A percentile compares a stretch with the other conserved stretches of the same genome.
Conservation (phyloP, 2,797 vertebrate genomes). For the Neostethus bicornis region DNA sequence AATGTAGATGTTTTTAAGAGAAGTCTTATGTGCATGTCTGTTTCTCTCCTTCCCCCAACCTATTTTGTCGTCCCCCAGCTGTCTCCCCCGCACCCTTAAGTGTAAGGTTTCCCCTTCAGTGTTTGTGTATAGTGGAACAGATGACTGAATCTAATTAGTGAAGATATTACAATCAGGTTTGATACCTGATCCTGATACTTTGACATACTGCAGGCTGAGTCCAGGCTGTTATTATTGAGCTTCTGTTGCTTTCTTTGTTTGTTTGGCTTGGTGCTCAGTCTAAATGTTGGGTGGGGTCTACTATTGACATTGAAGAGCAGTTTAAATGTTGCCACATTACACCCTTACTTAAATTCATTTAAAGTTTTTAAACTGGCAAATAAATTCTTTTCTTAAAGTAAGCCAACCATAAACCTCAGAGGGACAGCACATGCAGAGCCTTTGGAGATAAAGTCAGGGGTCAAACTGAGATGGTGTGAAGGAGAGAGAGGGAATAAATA, state of each 20-base stretch:
- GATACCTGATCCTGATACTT: slow-evolving; percentile 78
- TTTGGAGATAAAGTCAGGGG: too few relatives aligned
- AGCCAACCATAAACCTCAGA: too few relatives aligned
- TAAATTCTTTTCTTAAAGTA: too few relatives aligned
- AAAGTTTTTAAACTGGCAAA: too few relatives aligned
- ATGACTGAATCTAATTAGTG: slow-evolving; percentile 80
- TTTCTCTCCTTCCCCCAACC: slow-evolving; percentile 41
- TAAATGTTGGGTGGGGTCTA: slow-evolving; percentile 22
- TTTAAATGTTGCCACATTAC: slow-evolving; percentile 3
- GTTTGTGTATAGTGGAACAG: slow-evolving; percentile 69
- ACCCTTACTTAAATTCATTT: too few relatives aligned
- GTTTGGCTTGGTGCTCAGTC: slow-evolving; percentile 39
- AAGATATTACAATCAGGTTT: slow-evolving; percentile 78
- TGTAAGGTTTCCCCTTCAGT: slow-evolving; percentile 75
- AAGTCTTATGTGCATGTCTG: slow-evolving; percentile 67
- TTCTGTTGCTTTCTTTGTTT: slow-evolving; percentile 62
- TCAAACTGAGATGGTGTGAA: too few relatives aligned
- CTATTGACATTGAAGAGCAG: slow-evolving; percentile 17
- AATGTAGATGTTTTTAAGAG: slow-evolving; percentile 81
- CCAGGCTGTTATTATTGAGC: slow-evolving; percentile 58
- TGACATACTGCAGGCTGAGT: slow-evolving; percentile 67
- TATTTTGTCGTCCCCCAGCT: slow-evolving; percentile 37
- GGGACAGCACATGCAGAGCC: too few relatives aligned
- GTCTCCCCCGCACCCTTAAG: slow-evolving; percentile 62
- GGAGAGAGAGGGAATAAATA: too few relatives aligned